Conservation (phyloP, 2,888 invertebrate species). For the Morinoia aosen region DNA sequence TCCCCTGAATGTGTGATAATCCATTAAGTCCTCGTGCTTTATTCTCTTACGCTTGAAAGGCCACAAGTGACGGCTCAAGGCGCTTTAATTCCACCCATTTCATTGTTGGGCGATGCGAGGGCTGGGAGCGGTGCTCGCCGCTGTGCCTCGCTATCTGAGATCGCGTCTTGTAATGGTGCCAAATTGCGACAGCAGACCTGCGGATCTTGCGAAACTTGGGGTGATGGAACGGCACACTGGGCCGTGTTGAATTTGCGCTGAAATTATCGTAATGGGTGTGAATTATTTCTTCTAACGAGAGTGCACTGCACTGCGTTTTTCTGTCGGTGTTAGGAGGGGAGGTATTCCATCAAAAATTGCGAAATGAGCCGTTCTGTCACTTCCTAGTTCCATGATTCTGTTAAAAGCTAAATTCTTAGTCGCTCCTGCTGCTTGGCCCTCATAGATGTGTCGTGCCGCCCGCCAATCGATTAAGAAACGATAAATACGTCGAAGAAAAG, state of each 20-base stretch:
- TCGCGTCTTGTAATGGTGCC: background rate
- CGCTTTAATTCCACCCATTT: background rate
- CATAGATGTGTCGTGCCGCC: too few species aligned
- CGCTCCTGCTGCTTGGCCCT: too few species aligned
- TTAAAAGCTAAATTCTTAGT: too few species aligned
- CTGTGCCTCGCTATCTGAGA: background rate
- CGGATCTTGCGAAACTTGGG: background rate
- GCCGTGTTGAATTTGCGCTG: background rate
- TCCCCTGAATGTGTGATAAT: background rate
- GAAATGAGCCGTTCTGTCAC: background rate
- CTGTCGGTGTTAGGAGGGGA: background rate
- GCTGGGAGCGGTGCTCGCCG: background rate
- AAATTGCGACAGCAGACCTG: background rate
- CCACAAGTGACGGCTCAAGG: background rate
- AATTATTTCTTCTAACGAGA: background rate
- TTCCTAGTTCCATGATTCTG: background rate
- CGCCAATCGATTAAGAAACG: too few species aligned
- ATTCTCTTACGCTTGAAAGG: background rate
- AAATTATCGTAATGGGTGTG: background rate
- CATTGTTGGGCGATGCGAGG: background rate
- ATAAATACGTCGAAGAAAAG: too few species aligned
- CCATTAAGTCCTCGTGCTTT: constrained; percentile 10
- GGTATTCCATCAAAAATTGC: background rate
- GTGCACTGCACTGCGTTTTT: background rate
- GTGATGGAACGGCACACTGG: background rate